Evolutionary conservation across 2,113 vertebrate genomes (phyloP).

Genomic region (Macrotus californicus): DNA sequence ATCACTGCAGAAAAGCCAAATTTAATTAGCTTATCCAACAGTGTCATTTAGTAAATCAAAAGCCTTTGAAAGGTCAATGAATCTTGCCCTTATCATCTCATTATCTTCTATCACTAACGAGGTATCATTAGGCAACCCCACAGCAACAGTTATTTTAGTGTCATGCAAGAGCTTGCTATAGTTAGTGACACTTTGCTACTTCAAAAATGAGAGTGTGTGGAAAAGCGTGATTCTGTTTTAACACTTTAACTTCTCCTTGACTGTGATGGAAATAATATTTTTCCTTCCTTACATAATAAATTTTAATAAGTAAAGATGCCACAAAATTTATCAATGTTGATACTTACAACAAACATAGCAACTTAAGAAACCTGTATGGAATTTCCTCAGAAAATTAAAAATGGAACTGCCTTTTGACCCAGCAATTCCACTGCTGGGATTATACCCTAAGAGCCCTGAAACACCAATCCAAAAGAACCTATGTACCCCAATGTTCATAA

Average conservation of each 20-base stretch:
- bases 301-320: background rate
- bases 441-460: too few species aligned
- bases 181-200: constrained; percentile 12
- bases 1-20: constrained; percentile 77
- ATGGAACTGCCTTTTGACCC: too few species aligned
- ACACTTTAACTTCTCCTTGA: background rate
- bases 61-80: constrained; percentile 81
- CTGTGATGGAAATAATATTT: background rate
- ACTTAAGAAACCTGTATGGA: too few species aligned
- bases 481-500: too few species aligned
- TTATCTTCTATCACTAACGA: constrained; percentile 80
- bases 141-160: constrained; percentile 60
- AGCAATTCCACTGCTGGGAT: too few species aligned
- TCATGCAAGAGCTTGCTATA: background rate
- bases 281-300: background rate
- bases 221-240: background rate
- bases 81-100: constrained; percentile 81
- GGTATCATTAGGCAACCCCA: constrained; percentile 76
- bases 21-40: constrained; percentile 84
- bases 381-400: too few species aligned
- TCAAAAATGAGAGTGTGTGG: constrained; percentile 34
- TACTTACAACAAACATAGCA: background rate
- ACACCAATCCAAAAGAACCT: too few species aligned
- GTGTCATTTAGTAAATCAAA: constrained; percentile 83
- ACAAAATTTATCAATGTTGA: background rate